These are phyloP conservation scores for Equus przewalskii DNA, from an alignment of 2,113 vertebrate species.

Conservation along the genomic window DNA sequence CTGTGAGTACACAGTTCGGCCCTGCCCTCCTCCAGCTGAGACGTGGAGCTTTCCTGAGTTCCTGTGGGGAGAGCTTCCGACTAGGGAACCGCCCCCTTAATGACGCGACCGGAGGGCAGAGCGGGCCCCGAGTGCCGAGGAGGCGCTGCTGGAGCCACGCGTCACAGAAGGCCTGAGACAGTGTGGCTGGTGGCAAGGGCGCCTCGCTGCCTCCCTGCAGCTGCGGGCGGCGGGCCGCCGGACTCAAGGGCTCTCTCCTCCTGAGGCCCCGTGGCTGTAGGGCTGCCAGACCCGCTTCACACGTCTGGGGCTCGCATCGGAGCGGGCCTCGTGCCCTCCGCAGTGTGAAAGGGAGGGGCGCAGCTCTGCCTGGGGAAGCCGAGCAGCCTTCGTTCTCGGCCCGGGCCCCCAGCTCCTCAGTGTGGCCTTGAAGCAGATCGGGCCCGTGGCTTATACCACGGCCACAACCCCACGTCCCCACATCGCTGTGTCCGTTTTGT, in stretches of 20 bases:
- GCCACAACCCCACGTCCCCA: not conserved
- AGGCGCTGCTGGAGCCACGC: not conserved
- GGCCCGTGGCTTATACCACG: not conserved
- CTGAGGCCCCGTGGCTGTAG: not conserved
- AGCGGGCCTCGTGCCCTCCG: fast-evolving
- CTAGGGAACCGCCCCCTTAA: not conserved
- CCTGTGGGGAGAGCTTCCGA: not conserved
- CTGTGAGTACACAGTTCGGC: not conserved
- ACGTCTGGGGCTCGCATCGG: fast-evolving
- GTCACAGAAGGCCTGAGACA: not conserved
- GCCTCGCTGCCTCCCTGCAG: not conserved
- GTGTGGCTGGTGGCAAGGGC: not conserved
- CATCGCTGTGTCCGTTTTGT: not conserved
- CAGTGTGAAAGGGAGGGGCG: not conserved
- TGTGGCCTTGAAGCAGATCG: not conserved
- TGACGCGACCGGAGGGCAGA: not conserved
- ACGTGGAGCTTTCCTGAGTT: not conserved
- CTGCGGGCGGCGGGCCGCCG: not conserved
- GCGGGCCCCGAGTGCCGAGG: not conserved
- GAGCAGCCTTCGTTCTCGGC: not conserved
- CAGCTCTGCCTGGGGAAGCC: not conserved
- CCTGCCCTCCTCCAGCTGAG: not conserved
- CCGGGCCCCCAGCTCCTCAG: not conserved
- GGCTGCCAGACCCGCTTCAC: not conserved
- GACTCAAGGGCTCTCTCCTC: too few relatives aligned